These are phyloP conservation scores for Baccha elongata DNA, from an alignment of 2,888 invertebrate genomes.

Conservation along the genomic window DNA sequence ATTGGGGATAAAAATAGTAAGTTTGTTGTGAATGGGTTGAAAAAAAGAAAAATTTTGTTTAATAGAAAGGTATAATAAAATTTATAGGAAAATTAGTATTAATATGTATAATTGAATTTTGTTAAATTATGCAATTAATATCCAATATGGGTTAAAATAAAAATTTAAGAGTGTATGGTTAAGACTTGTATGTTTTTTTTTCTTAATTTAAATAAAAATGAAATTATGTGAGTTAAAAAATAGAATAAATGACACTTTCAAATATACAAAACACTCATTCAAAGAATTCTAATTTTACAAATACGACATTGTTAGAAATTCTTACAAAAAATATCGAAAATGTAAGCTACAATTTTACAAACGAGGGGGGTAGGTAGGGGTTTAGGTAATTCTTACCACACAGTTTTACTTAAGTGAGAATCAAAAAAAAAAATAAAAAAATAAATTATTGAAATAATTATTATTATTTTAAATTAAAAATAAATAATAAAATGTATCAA, in stretches of 20 bases:
- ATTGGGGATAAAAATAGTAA: conserved; percentile 51
- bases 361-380: background rate
- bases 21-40: conserved; percentile 45
- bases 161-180: conserved; percentile 12
- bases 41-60: conserved; percentile 59
- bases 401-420: background rate
- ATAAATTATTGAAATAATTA: too few relatives aligned
- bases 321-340: conserved; percentile 9
- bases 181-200: background rate
- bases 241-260: conserved; percentile 64
- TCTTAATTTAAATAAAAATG: background rate
- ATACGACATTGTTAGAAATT: conserved; percentile 25
- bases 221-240: conserved; percentile 17
- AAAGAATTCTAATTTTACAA: conserved; percentile 24
- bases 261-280: conserved; percentile 68
- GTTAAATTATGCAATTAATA: conserved; percentile 21
- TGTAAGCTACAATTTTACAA: conserved; percentile 39
- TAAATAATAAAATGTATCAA: too few relatives aligned
- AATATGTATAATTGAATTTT: conserved; percentile 11
- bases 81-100: conserved; percentile 50
- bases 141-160: conserved; percentile 44
- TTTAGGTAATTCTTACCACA: background rate
- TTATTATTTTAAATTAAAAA: background rate
- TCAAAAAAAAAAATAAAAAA: background rate
- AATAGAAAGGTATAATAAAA: conserved; percentile 29